A percentile compares a stretch with the other conserved stretches of the same genome.
These are phyloP conservation scores for Calidris pugnax DNA, from an alignment of 2,113 vertebrate genomes.

Conservation along the genomic window DNA sequence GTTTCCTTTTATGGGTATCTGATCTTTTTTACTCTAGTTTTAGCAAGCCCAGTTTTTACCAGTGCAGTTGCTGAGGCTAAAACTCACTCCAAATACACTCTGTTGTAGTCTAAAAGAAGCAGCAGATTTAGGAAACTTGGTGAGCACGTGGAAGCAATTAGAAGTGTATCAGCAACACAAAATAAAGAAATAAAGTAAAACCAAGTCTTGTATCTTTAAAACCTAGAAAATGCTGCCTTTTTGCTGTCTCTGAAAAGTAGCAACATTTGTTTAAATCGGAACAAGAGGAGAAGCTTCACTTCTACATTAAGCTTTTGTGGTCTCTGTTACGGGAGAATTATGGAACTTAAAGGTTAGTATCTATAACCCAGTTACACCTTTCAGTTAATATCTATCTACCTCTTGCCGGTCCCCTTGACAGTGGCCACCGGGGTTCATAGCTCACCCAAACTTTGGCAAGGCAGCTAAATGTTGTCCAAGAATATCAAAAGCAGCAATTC, in stretches of 20 bases:
- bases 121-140: neutral
- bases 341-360: neutral
- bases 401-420: neutral
- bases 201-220: neutral
- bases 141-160: neutral
- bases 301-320: neutral
- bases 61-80: neutral
- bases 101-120: neutral
- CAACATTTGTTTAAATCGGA: neutral
- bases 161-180: too few species aligned
- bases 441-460: neutral
- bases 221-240: neutral
- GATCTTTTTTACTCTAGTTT: neutral
- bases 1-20: neutral
- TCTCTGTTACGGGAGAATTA: neutral
- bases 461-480: neutral
- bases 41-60: neutral
- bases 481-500: neutral
- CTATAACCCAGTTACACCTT: neutral
- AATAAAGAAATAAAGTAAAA: neutral
- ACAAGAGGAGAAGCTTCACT: neutral
- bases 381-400: neutral
- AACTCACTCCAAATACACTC: neutral
- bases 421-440: neutral
- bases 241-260: neutral